Evolutionary conservation across 2,888 invertebrate species (phyloP).

Genomic region (Electrophaes corylata): DNA sequence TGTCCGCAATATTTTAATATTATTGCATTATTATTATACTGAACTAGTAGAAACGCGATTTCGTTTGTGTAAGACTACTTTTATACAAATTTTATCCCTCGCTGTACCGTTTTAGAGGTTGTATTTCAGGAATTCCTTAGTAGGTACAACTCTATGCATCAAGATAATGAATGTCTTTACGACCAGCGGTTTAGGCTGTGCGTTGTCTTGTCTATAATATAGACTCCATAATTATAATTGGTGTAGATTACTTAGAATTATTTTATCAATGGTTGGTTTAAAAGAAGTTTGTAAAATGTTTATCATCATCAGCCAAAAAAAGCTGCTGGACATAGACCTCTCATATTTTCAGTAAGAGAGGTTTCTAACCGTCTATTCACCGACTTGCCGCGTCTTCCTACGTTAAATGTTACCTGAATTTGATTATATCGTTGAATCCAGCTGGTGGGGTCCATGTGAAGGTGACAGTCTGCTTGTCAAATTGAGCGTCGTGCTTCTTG

Average conservation of each 20-base stretch:
- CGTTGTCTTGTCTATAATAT: too few species aligned
- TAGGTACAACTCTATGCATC: too few species aligned
- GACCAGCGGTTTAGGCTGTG: too few species aligned
- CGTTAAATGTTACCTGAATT: slow-evolving; percentile 78
- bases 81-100: too few species aligned
- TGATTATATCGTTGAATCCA: slow-evolving; percentile 84
- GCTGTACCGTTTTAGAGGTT: too few species aligned
- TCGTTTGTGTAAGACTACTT: too few species aligned
- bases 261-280: neutral
- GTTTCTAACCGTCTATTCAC: neutral
- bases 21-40: too few species aligned
- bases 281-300: neutral
- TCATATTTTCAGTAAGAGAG: neutral
- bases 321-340: neutral
- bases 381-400: neutral
- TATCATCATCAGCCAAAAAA: neutral
- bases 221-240: too few species aligned
- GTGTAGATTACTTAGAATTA: neutral
- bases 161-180: too few species aligned
- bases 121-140: too few species aligned
- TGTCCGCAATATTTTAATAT: neutral
- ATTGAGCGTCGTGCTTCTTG: slow-evolving; percentile 84
- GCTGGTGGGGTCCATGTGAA: slow-evolving; percentile 88
- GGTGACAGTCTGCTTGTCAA: slow-evolving; percentile 81
- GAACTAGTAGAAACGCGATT: too few species aligned